Evolutionary conservation across 2,888 invertebrate species (phyloP), one percentile per base, ranked within the genome.

Genomic region (Melinaea marsaeus): DNA sequence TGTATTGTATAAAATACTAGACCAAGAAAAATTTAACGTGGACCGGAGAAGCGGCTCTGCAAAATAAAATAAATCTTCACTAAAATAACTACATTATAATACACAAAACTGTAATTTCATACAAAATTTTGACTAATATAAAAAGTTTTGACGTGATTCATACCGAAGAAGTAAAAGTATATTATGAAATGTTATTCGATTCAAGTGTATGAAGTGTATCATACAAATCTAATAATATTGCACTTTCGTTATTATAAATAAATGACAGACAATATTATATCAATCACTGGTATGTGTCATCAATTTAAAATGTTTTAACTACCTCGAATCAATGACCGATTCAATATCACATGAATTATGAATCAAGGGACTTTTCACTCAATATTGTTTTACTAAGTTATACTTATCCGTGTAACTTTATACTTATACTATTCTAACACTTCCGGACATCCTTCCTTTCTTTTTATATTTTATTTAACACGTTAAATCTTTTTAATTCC

Each of bases 161-260:
- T 7, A 42, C 42, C 42, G 42, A 42, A 42, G 7, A 42, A 42
- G 22, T 58, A 42, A 34, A 46, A 13, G 33, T n/a, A 37, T 51
- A 22, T 35, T 47, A 61, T 56, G 13, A 37, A 61, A 56, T 61
- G 47, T 61, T 56, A 61, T 61, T 22, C 56, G 47, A 46, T 58
- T 45, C 46, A 42, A 48, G 37, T n/a, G 35, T 55, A 54, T 60
- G 46, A 46, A 46, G 35, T 68, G 62, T 66, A 34, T 67, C 66
- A 69, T 58, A 13, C 37, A n/a, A 57, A 46, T 54, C 60, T 57
- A 60, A 64, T 51, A 51, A 60, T 69, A 60, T 60, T 58, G 57
- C 56, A 54, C 45, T 34, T 61, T 58, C 32, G 47, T 61, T 60
- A 61, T 64, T 66, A 60, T 63, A 63, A 64, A 61, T 62, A 65